These are phyloP conservation scores for Serilophus lunatus DNA, from an alignment of 2,113 vertebrate species.

Conservation along the genomic window DNA sequence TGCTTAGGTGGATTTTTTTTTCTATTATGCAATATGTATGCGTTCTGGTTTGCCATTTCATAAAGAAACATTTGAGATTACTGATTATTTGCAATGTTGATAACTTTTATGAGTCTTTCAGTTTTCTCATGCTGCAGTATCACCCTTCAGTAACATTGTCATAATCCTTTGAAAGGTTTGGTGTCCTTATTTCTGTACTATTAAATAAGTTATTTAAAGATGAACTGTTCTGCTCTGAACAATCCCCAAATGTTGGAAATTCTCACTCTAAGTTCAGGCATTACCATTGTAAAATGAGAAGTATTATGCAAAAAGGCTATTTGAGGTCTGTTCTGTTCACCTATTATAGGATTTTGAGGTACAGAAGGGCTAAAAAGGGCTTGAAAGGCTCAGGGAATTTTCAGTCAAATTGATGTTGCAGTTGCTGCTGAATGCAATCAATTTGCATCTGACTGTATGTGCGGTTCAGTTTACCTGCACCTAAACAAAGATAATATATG, in stretches of 20 bases:
- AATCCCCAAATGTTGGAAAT: not conserved
- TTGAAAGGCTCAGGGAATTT: not conserved
- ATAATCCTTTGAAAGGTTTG: not conserved
- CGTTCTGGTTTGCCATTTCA: not conserved
- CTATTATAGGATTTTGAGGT: not conserved
- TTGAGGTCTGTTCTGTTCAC: not conserved
- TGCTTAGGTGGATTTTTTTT: not conserved
- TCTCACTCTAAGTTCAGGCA: not conserved
- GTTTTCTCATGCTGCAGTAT: not conserved
- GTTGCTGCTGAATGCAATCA: not conserved
- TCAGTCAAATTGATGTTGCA: not conserved
- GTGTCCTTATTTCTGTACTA: not conserved
- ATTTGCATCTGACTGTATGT: not conserved
- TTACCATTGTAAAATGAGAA: not conserved
- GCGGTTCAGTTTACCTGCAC: not conserved
- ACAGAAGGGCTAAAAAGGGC: not conserved
- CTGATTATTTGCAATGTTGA: not conserved
- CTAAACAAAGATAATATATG: not conserved
- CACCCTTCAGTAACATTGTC: not conserved
- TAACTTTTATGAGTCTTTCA: not conserved
- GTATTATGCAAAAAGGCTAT: not conserved
- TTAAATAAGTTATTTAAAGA: not conserved
- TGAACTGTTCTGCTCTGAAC: not conserved
- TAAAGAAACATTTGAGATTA: not conserved
- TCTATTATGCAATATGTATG: fast-evolving